Base-by-base conservation (phyloP, 2,797 vertebrate genomes). In the Gymnopithys bicolor region DNA sequence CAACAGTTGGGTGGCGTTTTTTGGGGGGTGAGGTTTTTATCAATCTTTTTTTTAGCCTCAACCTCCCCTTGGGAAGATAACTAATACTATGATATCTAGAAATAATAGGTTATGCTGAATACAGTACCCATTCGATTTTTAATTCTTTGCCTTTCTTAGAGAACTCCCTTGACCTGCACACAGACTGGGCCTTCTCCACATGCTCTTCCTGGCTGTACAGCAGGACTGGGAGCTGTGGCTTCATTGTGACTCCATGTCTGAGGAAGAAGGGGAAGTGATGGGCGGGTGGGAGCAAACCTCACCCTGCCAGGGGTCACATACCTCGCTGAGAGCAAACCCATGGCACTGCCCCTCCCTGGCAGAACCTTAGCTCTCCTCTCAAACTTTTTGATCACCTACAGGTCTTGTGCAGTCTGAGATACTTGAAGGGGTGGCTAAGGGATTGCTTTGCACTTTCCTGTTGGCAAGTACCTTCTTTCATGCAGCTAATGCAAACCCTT, bases 321-420 rank as follows among this genome's bases (percentile, higher is more conserved):
- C 22, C 52, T 80, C 0, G 0, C 45, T 45, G 27, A 78, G 56
- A 92, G 19, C 1, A 6, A 77, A 43, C 19, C n/a, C 2, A 0
- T 37, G 48, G 27, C 15, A 8, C n/a, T 78, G 33, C 25, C 11
- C 56, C 62, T 62, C 24, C 32, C 11, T 37, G 22, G 37, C 45
- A 92, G 60, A 6, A 33, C 17, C 11, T 67, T 52, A 24, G 5
- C 39, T 51, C 12, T 82, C 41, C 5, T 2, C 24, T 71, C 23
- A 71, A 0, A 19, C 1, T 2, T 35, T 30, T 49, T 60, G 11
- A 4, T 64, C 43, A 7, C 18, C 25, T 32, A 15, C 13, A 30
- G 27, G 27, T 70, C 30, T 83, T 80, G 19, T 2, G 2, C 41
- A 73, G 60, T 19, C 19, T 62, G 35, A 5, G 8, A 6, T 78